These are phyloP conservation scores for Acrossocheilus fasciatus DNA, from an alignment of 2,797 vertebrate genomes.

Conservation along the genomic window DNA sequence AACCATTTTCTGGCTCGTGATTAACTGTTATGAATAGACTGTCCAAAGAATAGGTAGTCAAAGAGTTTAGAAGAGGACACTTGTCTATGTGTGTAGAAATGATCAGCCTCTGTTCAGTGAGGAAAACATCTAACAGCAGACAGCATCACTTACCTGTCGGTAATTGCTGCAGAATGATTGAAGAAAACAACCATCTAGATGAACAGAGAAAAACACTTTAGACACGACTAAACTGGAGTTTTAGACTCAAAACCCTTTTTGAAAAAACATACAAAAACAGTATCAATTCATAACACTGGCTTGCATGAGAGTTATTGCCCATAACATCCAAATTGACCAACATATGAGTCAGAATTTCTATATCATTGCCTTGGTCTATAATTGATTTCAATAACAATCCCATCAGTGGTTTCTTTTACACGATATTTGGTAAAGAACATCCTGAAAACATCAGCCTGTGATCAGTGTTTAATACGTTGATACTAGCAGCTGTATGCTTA, in stretches of 20 bases:
- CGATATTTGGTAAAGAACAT: background rate
- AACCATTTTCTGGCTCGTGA: background rate
- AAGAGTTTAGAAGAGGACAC: background rate
- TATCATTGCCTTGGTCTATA: background rate
- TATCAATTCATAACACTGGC: background rate
- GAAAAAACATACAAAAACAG: no score
- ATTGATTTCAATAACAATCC: background rate
- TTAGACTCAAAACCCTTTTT: background rate
- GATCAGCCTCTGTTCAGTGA: background rate
- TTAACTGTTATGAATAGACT: background rate
- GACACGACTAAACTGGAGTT: background rate
- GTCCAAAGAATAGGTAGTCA: background rate
- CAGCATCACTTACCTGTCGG: background rate
- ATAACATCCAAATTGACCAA: background rate
- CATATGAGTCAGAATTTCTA: background rate
- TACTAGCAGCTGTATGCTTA: no score
- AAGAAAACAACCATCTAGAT: background rate
- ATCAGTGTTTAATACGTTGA: background rate
- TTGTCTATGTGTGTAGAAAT: background rate
- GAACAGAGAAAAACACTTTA: background rate
- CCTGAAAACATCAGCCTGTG: background rate
- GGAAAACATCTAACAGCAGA: background rate
- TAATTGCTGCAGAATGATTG: background rate
- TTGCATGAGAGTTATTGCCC: background rate
- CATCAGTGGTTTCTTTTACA: background rate